Evolutionary conservation across 2,113 vertebrate species (phyloP).

Genomic region (Okapia johnstoni): DNA sequence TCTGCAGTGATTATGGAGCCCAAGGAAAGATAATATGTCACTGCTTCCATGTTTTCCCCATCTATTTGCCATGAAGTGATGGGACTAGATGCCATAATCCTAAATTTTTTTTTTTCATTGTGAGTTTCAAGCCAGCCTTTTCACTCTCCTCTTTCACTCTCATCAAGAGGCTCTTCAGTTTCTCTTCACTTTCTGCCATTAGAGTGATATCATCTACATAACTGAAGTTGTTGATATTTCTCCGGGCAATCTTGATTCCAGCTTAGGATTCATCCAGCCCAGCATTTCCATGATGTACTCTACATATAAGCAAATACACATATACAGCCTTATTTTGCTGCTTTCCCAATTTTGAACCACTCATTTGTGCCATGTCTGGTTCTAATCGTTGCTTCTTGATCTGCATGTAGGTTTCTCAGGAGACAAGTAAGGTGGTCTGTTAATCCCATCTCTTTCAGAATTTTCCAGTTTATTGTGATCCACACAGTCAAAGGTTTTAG

Average conservation of each 20-base stretch:
- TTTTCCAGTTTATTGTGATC: background rate
- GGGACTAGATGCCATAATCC: background rate
- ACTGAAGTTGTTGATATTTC: background rate
- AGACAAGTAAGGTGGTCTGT: background rate
- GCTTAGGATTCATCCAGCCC: background rate
- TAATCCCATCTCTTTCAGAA: background rate
- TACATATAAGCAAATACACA: background rate
- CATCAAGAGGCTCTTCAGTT: background rate
- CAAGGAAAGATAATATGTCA: background rate
- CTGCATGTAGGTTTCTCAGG: background rate
- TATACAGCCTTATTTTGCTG: background rate
- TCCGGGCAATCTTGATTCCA: background rate
- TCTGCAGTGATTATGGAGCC: rapidly evolving
- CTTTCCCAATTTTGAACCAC: background rate
- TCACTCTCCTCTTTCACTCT: background rate
- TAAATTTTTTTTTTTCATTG: background rate
- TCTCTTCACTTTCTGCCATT: background rate
- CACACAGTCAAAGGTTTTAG: background rate
- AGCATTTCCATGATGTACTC: background rate
- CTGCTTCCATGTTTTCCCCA: background rate
- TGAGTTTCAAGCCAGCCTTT: background rate
- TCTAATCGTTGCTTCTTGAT: background rate
- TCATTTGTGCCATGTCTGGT: background rate
- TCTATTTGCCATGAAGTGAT: background rate
- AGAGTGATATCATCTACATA: background rate